Percentiles rank a stretch among this genome's conserved stretches.
Evolutionary conservation across 2,113 vertebrate genomes (phyloP).

Genomic region (Jacana jacana): DNA sequence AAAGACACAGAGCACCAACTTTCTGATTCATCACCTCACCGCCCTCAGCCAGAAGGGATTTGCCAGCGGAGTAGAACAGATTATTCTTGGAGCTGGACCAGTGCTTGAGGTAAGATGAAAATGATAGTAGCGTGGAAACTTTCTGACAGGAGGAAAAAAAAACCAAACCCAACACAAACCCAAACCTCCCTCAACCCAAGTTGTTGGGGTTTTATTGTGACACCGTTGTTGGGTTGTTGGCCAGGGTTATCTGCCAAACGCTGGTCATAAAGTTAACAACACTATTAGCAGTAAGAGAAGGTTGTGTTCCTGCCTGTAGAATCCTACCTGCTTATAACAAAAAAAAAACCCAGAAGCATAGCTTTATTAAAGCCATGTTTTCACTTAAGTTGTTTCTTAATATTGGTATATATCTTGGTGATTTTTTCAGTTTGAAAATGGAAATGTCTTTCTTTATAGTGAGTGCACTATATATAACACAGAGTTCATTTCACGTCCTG

Average conservation of each 20-base stretch:
- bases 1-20: conserved; percentile 99
- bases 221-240: no score
- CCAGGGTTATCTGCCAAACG: neutral
- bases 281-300: neutral
- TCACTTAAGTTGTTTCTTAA: neutral
- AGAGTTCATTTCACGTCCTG: accelerated
- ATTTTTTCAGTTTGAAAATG: neutral
- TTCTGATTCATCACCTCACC: conserved; percentile 97
- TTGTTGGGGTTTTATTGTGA: neutral
- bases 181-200: neutral
- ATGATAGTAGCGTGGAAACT: neutral
- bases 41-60: conserved; percentile 99
- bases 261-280: neutral
- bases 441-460: no score
- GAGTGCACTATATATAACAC: no score
- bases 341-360: neutral
- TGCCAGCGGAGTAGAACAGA: conserved; percentile 98
- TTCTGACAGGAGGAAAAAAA: neutral
- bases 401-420: neutral
- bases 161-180: no score
- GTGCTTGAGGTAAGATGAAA: conserved; percentile 91
- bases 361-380: neutral
- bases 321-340: neutral
- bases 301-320: neutral
- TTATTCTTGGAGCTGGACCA: conserved; percentile 96